Base-by-base conservation (phyloP, 2,888 invertebrate genomes). In the Calameuta filiformis region DNA sequence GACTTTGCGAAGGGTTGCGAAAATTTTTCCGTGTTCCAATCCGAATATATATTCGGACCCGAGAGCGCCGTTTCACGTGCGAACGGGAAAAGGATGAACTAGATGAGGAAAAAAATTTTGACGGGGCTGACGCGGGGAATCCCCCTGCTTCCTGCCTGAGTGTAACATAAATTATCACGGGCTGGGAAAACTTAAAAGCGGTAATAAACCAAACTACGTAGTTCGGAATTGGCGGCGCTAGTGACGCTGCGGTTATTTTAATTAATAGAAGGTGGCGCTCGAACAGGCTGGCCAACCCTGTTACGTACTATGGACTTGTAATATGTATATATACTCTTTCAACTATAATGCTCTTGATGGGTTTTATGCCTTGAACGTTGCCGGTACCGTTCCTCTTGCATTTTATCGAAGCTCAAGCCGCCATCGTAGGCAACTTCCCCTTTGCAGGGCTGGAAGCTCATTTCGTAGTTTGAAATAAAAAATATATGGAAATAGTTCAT, bases 171-270 rank as follows among this genome's bases (percentile, higher is more conserved):
- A 80, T 80, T 77, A 80, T 76, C 69, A 69, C 69, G 74, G 23
- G 75, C 40, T 40, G 40, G 40, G 78, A 80, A 82, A 79, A 80
- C 76, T 81, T 74, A 73, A 79, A 79, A 77, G 78, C 77, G 35
- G 76, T 82, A 79, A 79, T 79, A 79, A 80, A 79, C 78, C 80
- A 78, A 77, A 80, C 80, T 79, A 80, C 80, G 77, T 77, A 76
- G 79, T 78, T 78, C 68, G n/a, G 69, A 68, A 76, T 69, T 79
- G 79, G 75, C 69, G 75, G 37, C 79, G 75, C 80, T 79, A 79
- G 84, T 86, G 86, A 86, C 84, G 86, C 79, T 86, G 86, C 84
- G 85, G 86, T 86, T 86, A 86, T 87, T 86, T 86, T 86, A 87
- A 87, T 87, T 86, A 87, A 86, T 85, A 85, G 83, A 82, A 77